Conservation (phyloP, 2,888 invertebrate species). For the Synergus japonicus region DNA sequence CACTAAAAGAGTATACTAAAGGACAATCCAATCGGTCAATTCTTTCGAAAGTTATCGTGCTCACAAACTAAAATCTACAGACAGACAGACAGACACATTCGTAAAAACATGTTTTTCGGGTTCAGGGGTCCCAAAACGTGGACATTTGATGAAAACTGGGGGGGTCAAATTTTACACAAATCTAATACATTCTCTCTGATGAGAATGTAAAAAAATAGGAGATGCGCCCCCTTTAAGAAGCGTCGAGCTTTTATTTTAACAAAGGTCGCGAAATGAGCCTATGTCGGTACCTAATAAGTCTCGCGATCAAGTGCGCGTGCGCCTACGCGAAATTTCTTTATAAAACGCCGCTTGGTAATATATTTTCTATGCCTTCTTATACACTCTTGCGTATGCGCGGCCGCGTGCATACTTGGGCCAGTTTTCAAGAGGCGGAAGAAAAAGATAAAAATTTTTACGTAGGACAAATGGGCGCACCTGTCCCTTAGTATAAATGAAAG, state of each 20-base stretch:
- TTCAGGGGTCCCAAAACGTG: too few relatives aligned
- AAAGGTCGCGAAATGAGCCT: constrained; percentile 61
- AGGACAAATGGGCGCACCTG: background rate
- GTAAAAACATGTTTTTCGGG: too few relatives aligned
- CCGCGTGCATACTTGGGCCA: background rate
- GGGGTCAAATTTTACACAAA: too few relatives aligned
- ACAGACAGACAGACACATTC: too few relatives aligned
- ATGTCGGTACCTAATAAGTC: constrained; percentile 70
- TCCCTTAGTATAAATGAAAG: too few relatives aligned
- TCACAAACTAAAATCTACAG: too few relatives aligned
- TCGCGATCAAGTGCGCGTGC: constrained; percentile 49
- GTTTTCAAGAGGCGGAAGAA: background rate
- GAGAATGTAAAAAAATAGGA: background rate
- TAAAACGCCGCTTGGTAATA: background rate
- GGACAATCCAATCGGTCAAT: too few relatives aligned
- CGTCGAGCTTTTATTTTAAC: constrained; percentile 56
- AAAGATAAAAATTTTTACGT: background rate
- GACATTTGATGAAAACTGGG: too few relatives aligned
- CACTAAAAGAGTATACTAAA: too few relatives aligned
- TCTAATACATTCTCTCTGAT: too few relatives aligned
- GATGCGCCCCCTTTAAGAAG: background rate
- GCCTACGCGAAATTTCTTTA: constrained; percentile 11
- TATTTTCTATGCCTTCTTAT: constrained; percentile 2
- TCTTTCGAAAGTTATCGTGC: too few relatives aligned
- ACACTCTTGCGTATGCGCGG: background rate